phyloP scores from a whole-genome alignment of 92 coral and sea anemone species.

The Siderastrea siderea region DNA sequence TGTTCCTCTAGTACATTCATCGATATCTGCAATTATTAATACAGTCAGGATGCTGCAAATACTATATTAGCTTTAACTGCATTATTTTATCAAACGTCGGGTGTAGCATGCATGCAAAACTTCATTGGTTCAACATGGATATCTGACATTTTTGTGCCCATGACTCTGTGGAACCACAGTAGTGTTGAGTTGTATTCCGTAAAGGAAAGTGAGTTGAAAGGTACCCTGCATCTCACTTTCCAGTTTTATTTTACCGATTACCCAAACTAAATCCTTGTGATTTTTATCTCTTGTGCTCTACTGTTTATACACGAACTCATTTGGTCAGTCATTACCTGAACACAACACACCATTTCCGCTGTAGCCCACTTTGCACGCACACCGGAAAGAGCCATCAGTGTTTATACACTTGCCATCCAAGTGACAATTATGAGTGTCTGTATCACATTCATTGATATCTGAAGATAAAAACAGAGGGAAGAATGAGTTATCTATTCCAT shows the following conservation, averaged over 20 bases:
- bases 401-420: conserved; percentile 78
- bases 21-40: conserved; percentile 33
- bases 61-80: too few relatives aligned
- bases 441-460: conserved; percentile 86
- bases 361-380: conserved; percentile 83
- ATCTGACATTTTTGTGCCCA: too few relatives aligned
- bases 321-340: conserved; percentile 51
- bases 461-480: neutral
- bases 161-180: too few relatives aligned
- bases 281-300: too few relatives aligned
- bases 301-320: neutral
- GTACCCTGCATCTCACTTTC: neutral
- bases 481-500: too few relatives aligned
- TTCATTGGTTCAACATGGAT: too few relatives aligned
- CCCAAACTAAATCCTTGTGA: too few relatives aligned
- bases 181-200: too few relatives aligned
- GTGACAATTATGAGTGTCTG: conserved; percentile 77
- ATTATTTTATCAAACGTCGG: too few relatives aligned
- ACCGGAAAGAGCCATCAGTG: conserved; percentile 87
- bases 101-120: too few relatives aligned
- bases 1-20: conserved; percentile 59
- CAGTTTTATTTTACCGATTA: too few relatives aligned
- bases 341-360: conserved; percentile 79
- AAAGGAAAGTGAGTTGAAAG: neutral
- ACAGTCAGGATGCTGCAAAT: too few relatives aligned